Percentiles rank a stretch among this genome's conserved stretches.
phyloP scores from a whole-genome alignment of 2,888 invertebrate species.

The Resseliella maxima region DNA sequence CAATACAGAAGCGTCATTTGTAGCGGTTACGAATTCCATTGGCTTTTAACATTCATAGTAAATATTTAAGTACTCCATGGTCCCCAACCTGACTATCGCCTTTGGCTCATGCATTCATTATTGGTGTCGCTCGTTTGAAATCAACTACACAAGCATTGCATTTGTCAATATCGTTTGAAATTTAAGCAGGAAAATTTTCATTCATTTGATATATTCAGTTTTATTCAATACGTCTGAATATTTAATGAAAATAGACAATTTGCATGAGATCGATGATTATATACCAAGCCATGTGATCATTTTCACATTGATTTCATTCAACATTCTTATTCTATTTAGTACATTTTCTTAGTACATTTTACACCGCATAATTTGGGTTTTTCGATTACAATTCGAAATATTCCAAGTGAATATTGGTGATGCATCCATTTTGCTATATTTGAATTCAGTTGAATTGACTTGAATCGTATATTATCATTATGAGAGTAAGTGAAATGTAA shows the following conservation, averaged over 20 bases:
- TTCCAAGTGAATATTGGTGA: too few relatives aligned
- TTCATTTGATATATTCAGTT: background rate
- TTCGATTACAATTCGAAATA: background rate
- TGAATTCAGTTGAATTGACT: background rate
- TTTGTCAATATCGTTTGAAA: constrained; percentile 1
- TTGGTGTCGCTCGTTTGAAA: background rate
- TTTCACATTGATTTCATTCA: background rate
- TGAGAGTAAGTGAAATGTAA: background rate
- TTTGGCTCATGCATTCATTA: background rate
- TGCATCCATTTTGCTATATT: too few relatives aligned
- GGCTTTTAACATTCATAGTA: background rate
- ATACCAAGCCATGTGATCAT: background rate
- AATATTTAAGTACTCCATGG: constrained; percentile 14
- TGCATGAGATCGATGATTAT: background rate
- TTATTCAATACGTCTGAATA: constrained; percentile 4
- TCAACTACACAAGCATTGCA: background rate
- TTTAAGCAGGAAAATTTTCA: constrained; percentile 3
- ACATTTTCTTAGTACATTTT: too few relatives aligned
- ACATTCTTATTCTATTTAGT: background rate
- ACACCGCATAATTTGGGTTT: background rate
- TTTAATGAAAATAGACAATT: background rate
- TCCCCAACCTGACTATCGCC: background rate
- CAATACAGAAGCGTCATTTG: background rate
- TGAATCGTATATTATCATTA: background rate
- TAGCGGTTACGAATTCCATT: constrained; percentile 9